phyloP scores from a whole-genome alignment of 2,888 invertebrate species.

The Syritta pipiens region DNA sequence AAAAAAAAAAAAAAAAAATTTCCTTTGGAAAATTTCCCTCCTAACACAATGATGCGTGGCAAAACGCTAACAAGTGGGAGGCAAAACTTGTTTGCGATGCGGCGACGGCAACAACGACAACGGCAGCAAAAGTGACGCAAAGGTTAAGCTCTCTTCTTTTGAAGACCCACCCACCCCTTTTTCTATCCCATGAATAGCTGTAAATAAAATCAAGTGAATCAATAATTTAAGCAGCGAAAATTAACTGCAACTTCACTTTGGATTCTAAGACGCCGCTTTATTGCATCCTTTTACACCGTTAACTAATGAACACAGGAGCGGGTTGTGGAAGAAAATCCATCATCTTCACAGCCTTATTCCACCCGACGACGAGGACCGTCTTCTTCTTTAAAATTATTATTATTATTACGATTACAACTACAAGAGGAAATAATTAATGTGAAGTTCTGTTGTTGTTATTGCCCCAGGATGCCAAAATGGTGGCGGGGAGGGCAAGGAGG shows the following conservation, averaged over 20 bases:
- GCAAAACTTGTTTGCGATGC: conserved; percentile 15
- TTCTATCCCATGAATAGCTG: conserved; percentile 36
- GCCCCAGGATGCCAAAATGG: neutral
- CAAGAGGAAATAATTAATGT: conserved; percentile 68
- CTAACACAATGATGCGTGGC: conserved; percentile 57
- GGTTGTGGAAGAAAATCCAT: conserved; percentile 63
- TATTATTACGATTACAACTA: conserved; percentile 67
- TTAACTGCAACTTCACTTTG: conserved; percentile 28
- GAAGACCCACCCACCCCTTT: conserved; percentile 2
- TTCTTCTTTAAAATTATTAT: conserved; percentile 59
- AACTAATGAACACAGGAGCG: conserved; percentile 57
- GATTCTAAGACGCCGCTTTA: neutral
- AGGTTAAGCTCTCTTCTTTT: conserved; percentile 26
- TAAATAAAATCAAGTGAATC: conserved; percentile 57
- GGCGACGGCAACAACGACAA: neutral
- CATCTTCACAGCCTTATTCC: conserved; percentile 55
- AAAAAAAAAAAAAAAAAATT: neutral
- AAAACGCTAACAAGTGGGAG: conserved; percentile 57
- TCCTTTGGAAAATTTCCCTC: conserved; percentile 39
- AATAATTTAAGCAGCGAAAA: conserved; percentile 64
- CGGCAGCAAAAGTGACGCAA: conserved; percentile 31
- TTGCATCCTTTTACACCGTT: conserved; percentile 50
- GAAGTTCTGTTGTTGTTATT: conserved; percentile 51
- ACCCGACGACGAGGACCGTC: conserved; percentile 32
- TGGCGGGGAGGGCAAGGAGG: conserved; percentile 8